Percentiles rank a stretch among this genome's conserved stretches.
Evolutionary conservation across 2,113 vertebrate genomes (phyloP).

Genomic region (Corvus cornix): DNA sequence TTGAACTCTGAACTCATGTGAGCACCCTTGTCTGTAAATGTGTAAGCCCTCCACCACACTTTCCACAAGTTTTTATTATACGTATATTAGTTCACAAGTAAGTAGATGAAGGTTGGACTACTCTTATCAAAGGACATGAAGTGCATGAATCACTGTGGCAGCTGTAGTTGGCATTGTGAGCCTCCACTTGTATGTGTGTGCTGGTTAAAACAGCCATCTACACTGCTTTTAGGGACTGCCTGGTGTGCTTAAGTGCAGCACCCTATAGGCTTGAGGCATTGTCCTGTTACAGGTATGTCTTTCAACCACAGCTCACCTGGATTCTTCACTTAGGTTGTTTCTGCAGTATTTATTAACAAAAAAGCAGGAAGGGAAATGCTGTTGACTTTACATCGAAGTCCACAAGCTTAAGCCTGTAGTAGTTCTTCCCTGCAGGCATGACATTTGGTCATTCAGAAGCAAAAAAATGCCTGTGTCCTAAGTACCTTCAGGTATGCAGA

Average conservation of each 20-base stretch:
- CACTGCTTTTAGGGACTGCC: neutral
- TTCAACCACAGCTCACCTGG: neutral
- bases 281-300: neutral
- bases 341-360: neutral
- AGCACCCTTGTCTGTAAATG: rapidly evolving
- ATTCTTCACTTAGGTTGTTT: neutral
- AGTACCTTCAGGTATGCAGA: neutral
- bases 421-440: neutral
- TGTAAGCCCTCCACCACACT: neutral
- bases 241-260: neutral
- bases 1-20: neutral
- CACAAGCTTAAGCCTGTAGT: neutral
- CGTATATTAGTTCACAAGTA: neutral
- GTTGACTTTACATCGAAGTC: neutral
- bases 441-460: neutral
- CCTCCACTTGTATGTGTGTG: neutral
- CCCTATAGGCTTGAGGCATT: neutral
- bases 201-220: neutral
- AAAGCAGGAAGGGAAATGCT: neutral
- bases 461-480: neutral
- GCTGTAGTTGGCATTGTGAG: neutral
- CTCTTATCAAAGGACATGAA: neutral
- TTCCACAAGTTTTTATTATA: neutral
- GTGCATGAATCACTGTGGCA: neutral
- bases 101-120: neutral